These are phyloP conservation scores for Augochlorella aurata DNA, from an alignment of 2,888 invertebrate species.

Conservation along the genomic window DNA sequence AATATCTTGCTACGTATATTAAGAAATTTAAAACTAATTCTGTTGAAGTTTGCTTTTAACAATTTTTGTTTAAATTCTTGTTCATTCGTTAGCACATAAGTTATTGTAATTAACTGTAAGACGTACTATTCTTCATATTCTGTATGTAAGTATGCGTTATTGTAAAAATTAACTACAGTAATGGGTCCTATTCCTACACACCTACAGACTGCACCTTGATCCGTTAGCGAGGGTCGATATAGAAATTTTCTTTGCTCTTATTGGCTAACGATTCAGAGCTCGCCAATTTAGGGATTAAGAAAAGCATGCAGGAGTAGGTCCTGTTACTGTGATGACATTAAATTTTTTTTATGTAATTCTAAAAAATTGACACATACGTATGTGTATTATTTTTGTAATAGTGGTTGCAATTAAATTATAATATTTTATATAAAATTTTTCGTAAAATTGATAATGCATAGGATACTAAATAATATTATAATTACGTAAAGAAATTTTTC, in stretches of 20 bases:
- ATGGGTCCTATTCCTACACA: too few relatives aligned
- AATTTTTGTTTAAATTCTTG: constrained; percentile 24
- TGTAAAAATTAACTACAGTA: background rate
- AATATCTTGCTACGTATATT: constrained; percentile 29
- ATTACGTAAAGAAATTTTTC: background rate
- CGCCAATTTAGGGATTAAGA: too few relatives aligned
- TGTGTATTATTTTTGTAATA: constrained; percentile 15
- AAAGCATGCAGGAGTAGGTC: too few relatives aligned
- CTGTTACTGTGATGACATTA: background rate
- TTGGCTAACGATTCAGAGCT: too few relatives aligned
- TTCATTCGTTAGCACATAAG: constrained; percentile 26
- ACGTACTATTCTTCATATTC: background rate
- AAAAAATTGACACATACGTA: constrained; percentile 17
- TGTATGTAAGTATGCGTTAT: background rate
- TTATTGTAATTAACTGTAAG: constrained; percentile 4
- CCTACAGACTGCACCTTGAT: too few relatives aligned
- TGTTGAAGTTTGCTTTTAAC: constrained; percentile 48
- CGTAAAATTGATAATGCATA: background rate
- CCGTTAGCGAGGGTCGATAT: too few relatives aligned
- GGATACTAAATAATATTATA: background rate
- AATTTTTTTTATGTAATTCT: background rate
- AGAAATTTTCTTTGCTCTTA: too few relatives aligned
- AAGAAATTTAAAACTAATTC: constrained; percentile 67
- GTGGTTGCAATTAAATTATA: constrained; percentile 1
- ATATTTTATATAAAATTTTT: background rate